Base-by-base conservation (phyloP, 2,888 invertebrate genomes). In the Lacanobia wlatinum region DNA sequence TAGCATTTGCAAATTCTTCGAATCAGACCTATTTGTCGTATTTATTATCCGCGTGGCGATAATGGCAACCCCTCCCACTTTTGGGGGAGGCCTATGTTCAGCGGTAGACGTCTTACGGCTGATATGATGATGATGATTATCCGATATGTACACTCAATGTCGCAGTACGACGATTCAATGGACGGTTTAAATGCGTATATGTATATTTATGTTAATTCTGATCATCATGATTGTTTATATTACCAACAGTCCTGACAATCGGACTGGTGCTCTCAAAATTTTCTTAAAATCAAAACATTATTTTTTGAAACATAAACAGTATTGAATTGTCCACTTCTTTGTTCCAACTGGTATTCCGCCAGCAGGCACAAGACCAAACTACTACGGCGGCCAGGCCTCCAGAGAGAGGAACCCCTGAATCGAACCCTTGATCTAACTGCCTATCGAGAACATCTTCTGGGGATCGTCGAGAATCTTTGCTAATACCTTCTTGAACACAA, bases 1-100 rank as follows among this genome's bases (percentile, higher is more conserved):
- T 38, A 46, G 6, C 40, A 52, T 48, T 64, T 38, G 48, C 10
- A 50, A 63, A 74, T 73, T 61, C 16, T 34, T 65, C n/a, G 48
- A 55, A 38, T 34, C 18, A 28, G 12, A n/a, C 16, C 46, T 53
- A 55, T 64, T 48, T 50, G 23, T 55, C 18, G 53, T 60, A 43
- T 23, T 12, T 40, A 9, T 53, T 67, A 40, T n/a, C 23, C 16
- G 74, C n/a, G n/a, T n/a, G n/a, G n/a, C n/a, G n/a, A n/a, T n/a
- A n/a, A n/a, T n/a, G n/a, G n/a, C n/a, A n/a, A n/a, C n/a, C n/a
- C n/a, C n/a, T n/a, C n/a, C n/a, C n/a, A n/a, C n/a, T n/a, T n/a
- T n/a, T n/a, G n/a, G n/a, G n/a, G n/a, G n/a, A n/a, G n/a, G n/a
- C n/a, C n/a, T n/a, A n/a, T n/a, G n/a, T n/a, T n/a, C n/a, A n/a